A percentile compares a stretch with the other conserved stretches of the same genome.
Evolutionary conservation across 2,797 vertebrate genomes (phyloP).

Genomic region (Ctenosaura bakeri): DNA sequence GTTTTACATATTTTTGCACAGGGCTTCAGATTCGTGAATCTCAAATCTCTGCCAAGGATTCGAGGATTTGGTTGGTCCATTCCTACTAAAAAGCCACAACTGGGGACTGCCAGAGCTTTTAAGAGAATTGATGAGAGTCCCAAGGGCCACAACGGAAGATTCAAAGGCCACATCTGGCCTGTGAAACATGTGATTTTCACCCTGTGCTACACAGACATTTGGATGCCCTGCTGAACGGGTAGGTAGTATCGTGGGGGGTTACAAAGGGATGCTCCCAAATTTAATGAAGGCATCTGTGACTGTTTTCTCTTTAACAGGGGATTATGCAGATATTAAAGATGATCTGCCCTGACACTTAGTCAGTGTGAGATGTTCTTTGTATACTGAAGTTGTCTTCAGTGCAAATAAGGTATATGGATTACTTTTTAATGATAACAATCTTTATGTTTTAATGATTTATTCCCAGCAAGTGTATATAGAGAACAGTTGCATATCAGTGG

Average conservation of each 20-base stretch:
- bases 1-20: too few relatives aligned
- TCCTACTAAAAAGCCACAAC: too few relatives aligned
- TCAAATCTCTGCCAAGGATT: too few relatives aligned
- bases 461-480: neutral
- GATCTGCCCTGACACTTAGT: neutral
- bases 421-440: neutral
- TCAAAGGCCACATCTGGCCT: too few relatives aligned
- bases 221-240: too few relatives aligned
- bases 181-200: too few relatives aligned
- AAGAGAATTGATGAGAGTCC: too few relatives aligned
- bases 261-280: neutral
- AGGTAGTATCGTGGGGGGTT: neutral
- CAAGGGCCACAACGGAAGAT: neutral
- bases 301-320: neutral
- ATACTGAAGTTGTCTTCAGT: neutral
- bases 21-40: too few relatives aligned
- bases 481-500: neutral
- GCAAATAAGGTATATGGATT: neutral
- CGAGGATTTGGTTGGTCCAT: too few relatives aligned
- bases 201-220: too few relatives aligned
- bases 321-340: neutral
- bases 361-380: neutral
- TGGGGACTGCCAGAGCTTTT: too few relatives aligned
- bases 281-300: neutral
- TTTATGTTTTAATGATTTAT: conserved; percentile 20